Evolutionary conservation across 1,140 invertebrate species (phyloP).

Genomic region (Thaumatotibia leucotreta): DNA sequence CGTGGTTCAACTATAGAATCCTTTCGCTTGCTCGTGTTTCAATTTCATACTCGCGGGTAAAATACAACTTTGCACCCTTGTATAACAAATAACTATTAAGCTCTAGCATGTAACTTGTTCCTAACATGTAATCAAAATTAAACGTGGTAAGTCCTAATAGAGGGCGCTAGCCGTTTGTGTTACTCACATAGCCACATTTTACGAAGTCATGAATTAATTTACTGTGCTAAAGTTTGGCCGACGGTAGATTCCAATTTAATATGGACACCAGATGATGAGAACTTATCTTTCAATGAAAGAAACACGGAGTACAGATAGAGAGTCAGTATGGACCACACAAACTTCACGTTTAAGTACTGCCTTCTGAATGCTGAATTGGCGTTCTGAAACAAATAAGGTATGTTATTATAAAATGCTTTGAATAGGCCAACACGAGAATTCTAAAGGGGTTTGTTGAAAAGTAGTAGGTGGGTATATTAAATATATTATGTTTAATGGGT

Average conservation of each 20-base stretch:
- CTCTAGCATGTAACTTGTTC: background rate
- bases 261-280: background rate
- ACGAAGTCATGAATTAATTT: background rate
- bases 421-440: background rate
- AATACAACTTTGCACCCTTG: too few species aligned
- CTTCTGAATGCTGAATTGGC: conserved; percentile 30
- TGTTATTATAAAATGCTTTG: too few species aligned
- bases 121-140: background rate
- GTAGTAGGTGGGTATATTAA: too few species aligned
- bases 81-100: too few species aligned
- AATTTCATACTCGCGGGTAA: too few species aligned
- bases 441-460: conserved; percentile 16
- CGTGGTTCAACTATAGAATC: too few species aligned
- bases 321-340: conserved; percentile 48
- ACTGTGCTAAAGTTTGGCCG: background rate
- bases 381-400: conserved; percentile 48
- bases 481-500: too few species aligned
- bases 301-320: conserved; percentile 55
- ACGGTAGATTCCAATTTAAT: background rate
- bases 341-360: conserved; percentile 46
- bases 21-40: too few species aligned
- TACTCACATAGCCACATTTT: background rate
- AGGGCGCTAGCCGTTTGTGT: background rate
- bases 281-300: conserved; percentile 24
- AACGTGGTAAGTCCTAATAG: background rate